These are phyloP conservation scores for Hoplodrina blanda DNA, from an alignment of 2,888 invertebrate genomes.

Conservation along the genomic window DNA sequence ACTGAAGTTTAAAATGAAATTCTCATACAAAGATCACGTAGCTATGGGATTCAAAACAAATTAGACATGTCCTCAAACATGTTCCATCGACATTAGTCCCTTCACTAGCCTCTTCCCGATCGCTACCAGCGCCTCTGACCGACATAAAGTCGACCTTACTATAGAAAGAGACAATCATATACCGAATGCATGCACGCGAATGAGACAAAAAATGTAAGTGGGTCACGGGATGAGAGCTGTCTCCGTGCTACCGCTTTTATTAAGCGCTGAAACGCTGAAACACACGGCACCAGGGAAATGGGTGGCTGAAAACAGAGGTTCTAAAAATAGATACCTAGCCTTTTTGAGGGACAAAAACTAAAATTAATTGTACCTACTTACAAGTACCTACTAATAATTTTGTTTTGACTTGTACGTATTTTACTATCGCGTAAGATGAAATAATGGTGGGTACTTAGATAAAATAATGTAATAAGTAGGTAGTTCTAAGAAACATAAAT, in stretches of 20 bases:
- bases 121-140: constrained; percentile 85
- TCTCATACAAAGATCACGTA: constrained; percentile 27
- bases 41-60: constrained; percentile 17
- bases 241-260: constrained; percentile 76
- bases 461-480: too few relatives aligned
- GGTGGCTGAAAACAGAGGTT: constrained; percentile 76
- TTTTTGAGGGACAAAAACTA: constrained; percentile 68
- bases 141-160: constrained; percentile 88
- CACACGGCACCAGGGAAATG: constrained; percentile 68
- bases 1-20: constrained; percentile 28
- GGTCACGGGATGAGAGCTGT: constrained; percentile 88
- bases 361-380: constrained; percentile 70
- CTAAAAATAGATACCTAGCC: constrained; percentile 80
- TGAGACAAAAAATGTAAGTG: constrained; percentile 79
- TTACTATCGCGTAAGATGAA: neutral
- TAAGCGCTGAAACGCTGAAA: constrained; percentile 83
- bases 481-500: neutral
- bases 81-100: constrained; percentile 56
- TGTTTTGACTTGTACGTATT: neutral
- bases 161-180: constrained; percentile 74
- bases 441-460: neutral
- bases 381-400: constrained; percentile 19
- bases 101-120: constrained; percentile 81
- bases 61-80: constrained; percentile 23
- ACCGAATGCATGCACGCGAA: constrained; percentile 53